These are phyloP conservation scores for Catharus fuscescens DNA, from an alignment of 2,113 vertebrate genomes.

Conservation along the genomic window DNA sequence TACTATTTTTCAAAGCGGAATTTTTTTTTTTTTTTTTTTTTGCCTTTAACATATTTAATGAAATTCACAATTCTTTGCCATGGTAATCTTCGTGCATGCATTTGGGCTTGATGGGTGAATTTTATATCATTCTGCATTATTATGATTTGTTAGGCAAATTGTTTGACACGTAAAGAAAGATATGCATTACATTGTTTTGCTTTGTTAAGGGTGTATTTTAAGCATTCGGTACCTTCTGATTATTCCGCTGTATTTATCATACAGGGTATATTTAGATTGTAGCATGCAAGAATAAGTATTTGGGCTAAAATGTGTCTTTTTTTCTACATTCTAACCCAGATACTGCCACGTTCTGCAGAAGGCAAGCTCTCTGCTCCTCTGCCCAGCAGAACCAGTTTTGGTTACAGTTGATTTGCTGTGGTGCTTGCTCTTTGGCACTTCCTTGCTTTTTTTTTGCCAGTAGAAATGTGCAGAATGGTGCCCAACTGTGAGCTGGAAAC, in stretches of 20 bases:
- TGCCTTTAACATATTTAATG: constrained; percentile 83
- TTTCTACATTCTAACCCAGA: not conserved
- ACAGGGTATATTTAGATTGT: constrained; percentile 9
- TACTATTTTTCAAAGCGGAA: constrained; percentile 92
- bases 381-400: not conserved
- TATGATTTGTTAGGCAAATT: constrained; percentile 72
- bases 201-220: constrained; percentile 48
- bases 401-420: not conserved
- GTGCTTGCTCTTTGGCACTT: not conserved
- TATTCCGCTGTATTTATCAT: constrained; percentile 19
- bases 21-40: constrained; percentile 70
- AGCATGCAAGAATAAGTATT: constrained; percentile 12
- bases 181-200: constrained; percentile 58
- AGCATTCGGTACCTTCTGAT: constrained; percentile 19
- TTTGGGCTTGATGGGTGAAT: constrained; percentile 68
- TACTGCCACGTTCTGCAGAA: not conserved
- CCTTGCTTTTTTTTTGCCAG: not conserved
- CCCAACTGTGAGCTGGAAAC: not conserved
- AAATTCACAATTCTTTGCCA: constrained; percentile 80
- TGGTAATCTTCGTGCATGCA: constrained; percentile 62
- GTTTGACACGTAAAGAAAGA: constrained; percentile 37
- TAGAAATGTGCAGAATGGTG: not conserved
- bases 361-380: not conserved
- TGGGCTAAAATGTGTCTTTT: not conserved
- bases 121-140: constrained; percentile 55